These are phyloP conservation scores for Puma concolor DNA, from an alignment of 2,113 vertebrate species.

Conservation along the genomic window DNA sequence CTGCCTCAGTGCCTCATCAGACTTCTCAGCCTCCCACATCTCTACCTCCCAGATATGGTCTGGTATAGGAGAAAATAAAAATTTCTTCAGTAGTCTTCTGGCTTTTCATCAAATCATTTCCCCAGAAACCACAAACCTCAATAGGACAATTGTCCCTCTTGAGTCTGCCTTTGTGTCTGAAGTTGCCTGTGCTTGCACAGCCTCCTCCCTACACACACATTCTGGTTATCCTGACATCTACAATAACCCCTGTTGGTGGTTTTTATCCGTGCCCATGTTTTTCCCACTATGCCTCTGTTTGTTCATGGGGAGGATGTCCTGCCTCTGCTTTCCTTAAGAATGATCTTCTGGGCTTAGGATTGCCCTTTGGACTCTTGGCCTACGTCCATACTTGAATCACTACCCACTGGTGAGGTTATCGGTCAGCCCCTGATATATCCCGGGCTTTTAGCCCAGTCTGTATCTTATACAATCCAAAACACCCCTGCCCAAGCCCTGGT, in stretches of 20 bases:
- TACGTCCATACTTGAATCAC: neutral
- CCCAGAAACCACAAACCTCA: neutral
- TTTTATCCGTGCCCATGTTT: neutral
- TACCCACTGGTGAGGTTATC: neutral
- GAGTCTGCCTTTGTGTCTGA: neutral
- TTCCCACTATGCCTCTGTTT: neutral
- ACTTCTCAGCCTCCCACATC: neutral
- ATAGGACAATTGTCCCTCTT: rapidly evolving
- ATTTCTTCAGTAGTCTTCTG: neutral
- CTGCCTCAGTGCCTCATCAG: neutral
- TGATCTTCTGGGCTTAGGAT: neutral
- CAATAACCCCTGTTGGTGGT: neutral
- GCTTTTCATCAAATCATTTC: neutral
- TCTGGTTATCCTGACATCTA: neutral
- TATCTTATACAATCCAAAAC: neutral
- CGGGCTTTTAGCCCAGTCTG: neutral
- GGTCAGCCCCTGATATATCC: neutral
- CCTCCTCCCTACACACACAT: neutral
- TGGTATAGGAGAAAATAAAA: neutral
- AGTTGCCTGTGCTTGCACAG: neutral
- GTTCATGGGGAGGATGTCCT: neutral
- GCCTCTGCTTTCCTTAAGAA: neutral
- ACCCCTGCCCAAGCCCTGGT: neutral
- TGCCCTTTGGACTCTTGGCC: neutral
- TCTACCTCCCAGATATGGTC: too few species aligned